These are phyloP conservation scores for Pterobdella sp. DNA, from an alignment of 2,888 invertebrate species.

Conservation along the genomic window DNA sequence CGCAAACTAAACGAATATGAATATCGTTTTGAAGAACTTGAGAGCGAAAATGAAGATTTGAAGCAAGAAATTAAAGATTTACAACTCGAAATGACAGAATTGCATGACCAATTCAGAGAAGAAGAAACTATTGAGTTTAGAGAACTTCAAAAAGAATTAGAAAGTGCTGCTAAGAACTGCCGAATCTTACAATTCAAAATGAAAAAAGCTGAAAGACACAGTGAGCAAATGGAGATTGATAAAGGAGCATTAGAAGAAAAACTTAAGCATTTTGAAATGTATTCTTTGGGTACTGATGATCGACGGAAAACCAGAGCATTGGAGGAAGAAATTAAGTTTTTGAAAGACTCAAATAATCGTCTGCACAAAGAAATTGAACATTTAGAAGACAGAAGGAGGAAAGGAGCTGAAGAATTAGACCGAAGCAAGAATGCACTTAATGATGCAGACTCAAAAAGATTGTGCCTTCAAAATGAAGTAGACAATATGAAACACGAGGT, in stretches of 20 bases:
- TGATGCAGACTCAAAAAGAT: conserved; percentile 47
- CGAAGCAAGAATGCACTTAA: conserved; percentile 55
- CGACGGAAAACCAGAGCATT: conserved; percentile 59
- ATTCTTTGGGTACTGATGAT: conserved; percentile 44
- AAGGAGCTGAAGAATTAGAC: conserved; percentile 65
- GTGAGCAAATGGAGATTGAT: conserved; percentile 70
- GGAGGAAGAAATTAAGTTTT: conserved; percentile 74
- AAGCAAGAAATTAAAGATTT: conserved; percentile 83
- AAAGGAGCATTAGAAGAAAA: conserved; percentile 58
- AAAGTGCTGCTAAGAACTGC: conserved; percentile 94
- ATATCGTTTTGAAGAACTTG: conserved; percentile 79
- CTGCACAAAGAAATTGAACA: conserved; percentile 52
- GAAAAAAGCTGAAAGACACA: conserved; percentile 81
- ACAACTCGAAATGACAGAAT: conserved; percentile 94
- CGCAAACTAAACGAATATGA: conserved; percentile 82
- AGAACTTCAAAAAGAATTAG: conserved; percentile 84
- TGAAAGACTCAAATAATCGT: conserved; percentile 58
- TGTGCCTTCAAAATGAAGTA: conserved; percentile 48
- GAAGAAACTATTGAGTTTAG: conserved; percentile 90
- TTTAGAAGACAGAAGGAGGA: conserved; percentile 67
- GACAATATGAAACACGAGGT: conserved; percentile 40
- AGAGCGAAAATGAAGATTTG: conserved; percentile 91
- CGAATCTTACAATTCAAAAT: conserved; percentile 93
- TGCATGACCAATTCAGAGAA: conserved; percentile 82
- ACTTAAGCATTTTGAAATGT: conserved; percentile 46